phyloP scores from a whole-genome alignment of 2,888 invertebrate species.

The Hirtodrosophila histrioides region DNA sequence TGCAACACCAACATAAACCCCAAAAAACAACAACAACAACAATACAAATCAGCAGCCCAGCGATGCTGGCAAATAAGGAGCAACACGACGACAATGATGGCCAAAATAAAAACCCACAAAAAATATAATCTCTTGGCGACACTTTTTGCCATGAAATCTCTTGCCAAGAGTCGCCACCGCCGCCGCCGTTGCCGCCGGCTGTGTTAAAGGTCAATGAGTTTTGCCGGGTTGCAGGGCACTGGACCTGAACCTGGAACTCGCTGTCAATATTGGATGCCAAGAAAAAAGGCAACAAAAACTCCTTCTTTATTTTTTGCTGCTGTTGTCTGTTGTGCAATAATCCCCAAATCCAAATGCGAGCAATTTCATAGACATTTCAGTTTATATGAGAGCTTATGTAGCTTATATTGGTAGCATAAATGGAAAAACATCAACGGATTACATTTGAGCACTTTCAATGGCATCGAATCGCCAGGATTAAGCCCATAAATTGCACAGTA shows the following conservation, averaged over 20 bases:
- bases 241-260: constrained; percentile 75
- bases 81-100: constrained; percentile 71
- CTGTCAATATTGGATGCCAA: constrained; percentile 46
- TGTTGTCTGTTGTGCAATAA: constrained; percentile 46
- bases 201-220: constrained; percentile 78
- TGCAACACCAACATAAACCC: constrained; percentile 59
- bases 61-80: constrained; percentile 75
- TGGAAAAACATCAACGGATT: no score
- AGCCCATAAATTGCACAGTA: no score
- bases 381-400: constrained; percentile 17
- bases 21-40: constrained; percentile 43
- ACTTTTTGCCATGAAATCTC: constrained; percentile 61
- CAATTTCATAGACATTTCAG: constrained; percentile 33
- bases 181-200: constrained; percentile 10
- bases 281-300: constrained; percentile 14
- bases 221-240: constrained; percentile 60
- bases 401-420: not conserved
- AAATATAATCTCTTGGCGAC: constrained; percentile 60
- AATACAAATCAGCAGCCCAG: constrained; percentile 40
- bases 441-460: no score
- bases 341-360: constrained; percentile 47
- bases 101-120: constrained; percentile 32
- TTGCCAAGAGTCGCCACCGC: constrained; percentile 36
- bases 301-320: constrained; percentile 24
- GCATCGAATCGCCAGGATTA: no score